These are phyloP conservation scores for Conus canariensis DNA, from an alignment of 2,888 invertebrate species.

Conservation along the genomic window DNA sequence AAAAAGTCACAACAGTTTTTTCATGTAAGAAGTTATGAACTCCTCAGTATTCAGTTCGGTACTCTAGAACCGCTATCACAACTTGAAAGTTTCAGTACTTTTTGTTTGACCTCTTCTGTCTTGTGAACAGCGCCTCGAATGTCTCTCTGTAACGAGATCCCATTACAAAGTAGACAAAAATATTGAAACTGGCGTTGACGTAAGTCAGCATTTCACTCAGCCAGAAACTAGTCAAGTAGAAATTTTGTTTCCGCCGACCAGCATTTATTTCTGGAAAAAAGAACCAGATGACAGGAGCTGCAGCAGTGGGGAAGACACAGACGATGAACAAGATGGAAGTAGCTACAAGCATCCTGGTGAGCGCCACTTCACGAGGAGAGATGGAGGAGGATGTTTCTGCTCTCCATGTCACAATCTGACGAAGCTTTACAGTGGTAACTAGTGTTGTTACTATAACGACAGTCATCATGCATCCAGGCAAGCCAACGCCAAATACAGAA, in stretches of 20 bases:
- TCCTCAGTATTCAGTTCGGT: too few species aligned
- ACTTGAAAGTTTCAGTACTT: too few species aligned
- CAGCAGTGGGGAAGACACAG: neutral
- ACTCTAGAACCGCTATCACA: too few species aligned
- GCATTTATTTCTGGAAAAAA: constrained; percentile 3
- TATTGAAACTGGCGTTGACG: constrained; percentile 7
- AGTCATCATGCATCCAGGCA: neutral
- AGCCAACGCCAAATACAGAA: neutral
- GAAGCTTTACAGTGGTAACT: neutral
- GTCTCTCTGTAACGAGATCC: constrained; percentile 28
- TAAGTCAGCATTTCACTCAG: neutral
- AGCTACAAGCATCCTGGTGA: constrained; percentile 20
- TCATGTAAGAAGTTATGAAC: too few species aligned
- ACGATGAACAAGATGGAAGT: constrained; percentile 18
- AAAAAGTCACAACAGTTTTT: too few species aligned
- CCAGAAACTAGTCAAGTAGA: neutral
- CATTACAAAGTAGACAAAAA: constrained; percentile 12
- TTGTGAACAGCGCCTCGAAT: neutral
- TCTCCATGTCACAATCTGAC: constrained; percentile 1
- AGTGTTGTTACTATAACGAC: neutral
- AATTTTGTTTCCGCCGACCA: neutral
- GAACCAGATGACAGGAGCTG: neutral
- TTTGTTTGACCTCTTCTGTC: neutral
- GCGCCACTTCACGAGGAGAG: constrained; percentile 13
- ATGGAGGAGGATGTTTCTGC: neutral